Base-by-base conservation (phyloP, 1,140 invertebrate genomes). In the Lepidurus packardi region DNA sequence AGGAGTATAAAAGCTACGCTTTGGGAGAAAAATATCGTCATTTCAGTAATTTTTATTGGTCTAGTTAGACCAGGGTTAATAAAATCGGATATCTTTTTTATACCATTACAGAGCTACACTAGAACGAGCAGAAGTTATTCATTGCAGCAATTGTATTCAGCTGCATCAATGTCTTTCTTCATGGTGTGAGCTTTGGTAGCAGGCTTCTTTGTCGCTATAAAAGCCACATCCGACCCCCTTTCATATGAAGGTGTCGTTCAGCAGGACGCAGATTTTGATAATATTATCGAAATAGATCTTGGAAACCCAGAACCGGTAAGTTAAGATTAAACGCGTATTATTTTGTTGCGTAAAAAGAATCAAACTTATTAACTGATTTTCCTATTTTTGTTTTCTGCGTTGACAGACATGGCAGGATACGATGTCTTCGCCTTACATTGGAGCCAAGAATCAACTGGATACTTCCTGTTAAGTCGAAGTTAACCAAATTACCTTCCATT, bases 341-440 rank as follows among this genome's bases (percentile, higher is more conserved):
- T 78, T 75, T 80, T 77, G 13, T 25, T 77, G 25, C 21, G 21
- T 16, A 7, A 13, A 74, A 77, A 73, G 24, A 78, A 77, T 74
- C 21, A 16, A 80, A 74, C 24, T 73, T 77, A 76, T 47, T 80
- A 9, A 21, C 24, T 1, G 42, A 43, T 43, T 53, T n/a, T 13
- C 77, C 44, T 6, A 16, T 44, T 16, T 75, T 11, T 53, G 9
- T 13, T 43, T 81, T 80, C 73, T 82, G 13, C 73, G 53, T 76
- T 82, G 83, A 7, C 81, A 90, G 89, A 87, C 82, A 86, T 90
- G 81, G 87, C 87, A 43, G 91, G 90, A 53, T 92, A 88, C 82
- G 87, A 92, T 83, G 78, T 78, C 2, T 78, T 78, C 34, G 41
- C 34, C 3, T n/a, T n/a, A n/a, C n/a, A n/a, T n/a, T n/a, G n/a